Conservation (phyloP, 2,888 invertebrate genomes). For the Mesorhabditis belari region DNA sequence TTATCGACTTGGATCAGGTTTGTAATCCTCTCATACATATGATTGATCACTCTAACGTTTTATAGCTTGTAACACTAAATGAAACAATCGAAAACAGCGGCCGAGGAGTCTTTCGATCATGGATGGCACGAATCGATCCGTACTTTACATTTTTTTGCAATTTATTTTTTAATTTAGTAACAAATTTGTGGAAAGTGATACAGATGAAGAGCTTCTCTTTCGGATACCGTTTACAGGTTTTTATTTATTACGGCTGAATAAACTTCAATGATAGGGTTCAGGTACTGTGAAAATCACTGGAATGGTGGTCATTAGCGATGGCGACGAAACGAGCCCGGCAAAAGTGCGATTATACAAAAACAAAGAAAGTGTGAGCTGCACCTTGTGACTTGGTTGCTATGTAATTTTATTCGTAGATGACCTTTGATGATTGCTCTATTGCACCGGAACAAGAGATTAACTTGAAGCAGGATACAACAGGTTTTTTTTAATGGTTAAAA, state of each 20-base stretch:
- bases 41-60: not conserved
- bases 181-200: conserved; percentile 77
- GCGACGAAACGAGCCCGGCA: conserved; percentile 73
- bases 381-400: not conserved
- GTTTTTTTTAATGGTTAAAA: not conserved
- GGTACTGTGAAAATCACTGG: conserved; percentile 93
- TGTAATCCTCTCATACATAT: not conserved
- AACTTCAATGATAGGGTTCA: too few relatives aligned
- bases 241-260: too few relatives aligned
- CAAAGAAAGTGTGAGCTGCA: conserved; percentile 31
- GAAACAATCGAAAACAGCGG: too few relatives aligned
- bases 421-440: conserved; percentile 75
- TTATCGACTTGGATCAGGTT: conserved; percentile 28
- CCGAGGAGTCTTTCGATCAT: too few relatives aligned
- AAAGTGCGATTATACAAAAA: conserved; percentile 71
- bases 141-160: too few relatives aligned
- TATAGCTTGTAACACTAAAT: too few relatives aligned
- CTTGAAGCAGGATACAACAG: conserved; percentile 39
- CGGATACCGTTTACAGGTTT: conserved; percentile 91
- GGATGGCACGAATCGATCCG: not conserved
- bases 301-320: conserved; percentile 81
- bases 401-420: conserved; percentile 68
- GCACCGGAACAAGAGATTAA: conserved; percentile 54
- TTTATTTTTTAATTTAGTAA: conserved; percentile 20
- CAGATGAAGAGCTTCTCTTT: conserved; percentile 87